phyloP scores from a whole-genome alignment of 1,140 invertebrate species.

The Microvelia longipes region DNA sequence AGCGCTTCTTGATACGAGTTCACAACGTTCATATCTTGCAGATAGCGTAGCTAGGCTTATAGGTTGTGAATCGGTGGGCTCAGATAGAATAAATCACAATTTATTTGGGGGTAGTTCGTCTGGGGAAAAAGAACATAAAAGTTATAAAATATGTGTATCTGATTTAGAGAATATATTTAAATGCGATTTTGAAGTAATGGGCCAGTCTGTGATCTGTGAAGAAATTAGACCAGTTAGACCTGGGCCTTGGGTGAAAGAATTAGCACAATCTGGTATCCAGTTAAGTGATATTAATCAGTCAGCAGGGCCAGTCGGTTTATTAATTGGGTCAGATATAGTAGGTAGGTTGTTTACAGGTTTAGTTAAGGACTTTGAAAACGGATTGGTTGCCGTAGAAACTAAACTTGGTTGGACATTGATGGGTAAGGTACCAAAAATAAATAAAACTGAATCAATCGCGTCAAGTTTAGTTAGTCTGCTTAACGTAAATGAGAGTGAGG shows the following conservation, averaged over 20 bases:
- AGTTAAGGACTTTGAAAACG: not conserved
- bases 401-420: not conserved
- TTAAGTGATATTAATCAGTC: not conserved
- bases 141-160: not conserved
- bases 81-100: not conserved
- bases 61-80: not conserved
- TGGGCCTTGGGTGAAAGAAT: not conserved
- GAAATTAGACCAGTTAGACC: not conserved
- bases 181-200: not conserved
- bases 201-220: not conserved
- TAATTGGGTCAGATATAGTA: not conserved
- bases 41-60: not conserved
- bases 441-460: not conserved
- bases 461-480: not conserved
- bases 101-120: not conserved
- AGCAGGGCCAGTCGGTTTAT: slow-evolving; percentile 1
- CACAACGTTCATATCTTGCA: not conserved
- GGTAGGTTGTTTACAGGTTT: not conserved
- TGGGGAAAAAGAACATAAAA: not conserved
- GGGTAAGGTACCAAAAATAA: not conserved
- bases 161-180: not conserved
- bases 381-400: not conserved
- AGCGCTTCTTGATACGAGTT: not conserved
- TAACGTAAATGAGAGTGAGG: no score
- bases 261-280: not conserved